phyloP scores from a whole-genome alignment of 2,888 invertebrate species.

The Tupiocoris notatus region DNA sequence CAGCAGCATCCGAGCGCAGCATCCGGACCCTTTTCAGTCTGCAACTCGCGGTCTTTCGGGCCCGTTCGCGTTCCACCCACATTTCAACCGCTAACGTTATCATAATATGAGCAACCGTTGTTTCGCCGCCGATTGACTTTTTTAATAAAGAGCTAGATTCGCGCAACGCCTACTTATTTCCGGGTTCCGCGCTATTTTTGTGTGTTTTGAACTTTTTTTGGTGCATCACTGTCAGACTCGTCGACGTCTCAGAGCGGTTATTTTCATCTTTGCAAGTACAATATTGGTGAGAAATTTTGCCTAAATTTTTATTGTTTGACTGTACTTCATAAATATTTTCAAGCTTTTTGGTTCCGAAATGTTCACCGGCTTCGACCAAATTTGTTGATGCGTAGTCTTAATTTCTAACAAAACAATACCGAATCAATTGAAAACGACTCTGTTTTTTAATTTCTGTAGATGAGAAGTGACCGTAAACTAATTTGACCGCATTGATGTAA shows the following conservation, averaged over 20 bases:
- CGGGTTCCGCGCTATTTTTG: conserved; percentile 16
- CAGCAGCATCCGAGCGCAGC: conserved; percentile 16
- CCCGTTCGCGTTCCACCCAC: neutral
- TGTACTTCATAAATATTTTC: too few relatives aligned
- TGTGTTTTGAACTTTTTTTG: conserved; percentile 6
- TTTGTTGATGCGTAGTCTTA: too few relatives aligned
- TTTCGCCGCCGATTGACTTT: too few relatives aligned
- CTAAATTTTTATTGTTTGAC: neutral
- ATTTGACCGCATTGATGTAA: too few relatives aligned
- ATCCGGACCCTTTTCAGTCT: conserved; percentile 35
- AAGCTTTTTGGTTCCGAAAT: too few relatives aligned
- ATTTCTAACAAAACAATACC: too few relatives aligned
- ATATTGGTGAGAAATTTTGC: too few relatives aligned
- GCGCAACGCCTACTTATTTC: neutral
- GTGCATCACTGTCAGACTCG: neutral
- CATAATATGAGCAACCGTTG: neutral
- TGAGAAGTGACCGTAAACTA: too few relatives aligned
- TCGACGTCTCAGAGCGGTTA: neutral
- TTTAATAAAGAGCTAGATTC: too few relatives aligned
- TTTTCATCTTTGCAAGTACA: neutral
- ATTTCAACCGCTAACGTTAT: neutral
- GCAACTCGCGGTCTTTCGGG: conserved; percentile 38
- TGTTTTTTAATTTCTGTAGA: too few relatives aligned
- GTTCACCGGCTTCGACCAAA: too few relatives aligned
- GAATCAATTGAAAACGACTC: too few relatives aligned